A percentile compares a stretch with the other conserved stretches of the same genome.
These are phyloP conservation scores for Nephrotoma flavescens DNA, from an alignment of 2,888 invertebrate species.

Conservation along the genomic window DNA sequence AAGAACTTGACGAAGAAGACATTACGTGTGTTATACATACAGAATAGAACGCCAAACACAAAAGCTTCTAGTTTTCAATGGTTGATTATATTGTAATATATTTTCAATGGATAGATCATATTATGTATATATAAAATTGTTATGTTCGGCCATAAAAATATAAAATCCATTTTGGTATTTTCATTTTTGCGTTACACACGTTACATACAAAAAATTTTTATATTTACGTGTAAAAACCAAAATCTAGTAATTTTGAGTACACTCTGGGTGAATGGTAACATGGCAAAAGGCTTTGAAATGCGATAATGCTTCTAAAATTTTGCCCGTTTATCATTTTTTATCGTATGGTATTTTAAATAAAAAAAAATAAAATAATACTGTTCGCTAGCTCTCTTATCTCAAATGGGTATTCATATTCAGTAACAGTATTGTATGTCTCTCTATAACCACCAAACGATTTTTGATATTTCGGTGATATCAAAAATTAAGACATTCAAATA, in stretches of 20 bases:
- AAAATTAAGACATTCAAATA: not conserved
- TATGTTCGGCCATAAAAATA: not conserved
- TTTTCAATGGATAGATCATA: not conserved
- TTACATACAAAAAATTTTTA: not conserved
- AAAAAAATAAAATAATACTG: not conserved
- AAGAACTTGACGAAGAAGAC: not conserved
- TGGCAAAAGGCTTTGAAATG: not conserved
- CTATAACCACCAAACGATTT: not conserved
- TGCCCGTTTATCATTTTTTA: not conserved
- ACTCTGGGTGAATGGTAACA: not conserved
- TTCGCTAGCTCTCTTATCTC: not conserved
- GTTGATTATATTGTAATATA: not conserved
- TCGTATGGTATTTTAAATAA: not conserved
- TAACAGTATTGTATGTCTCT: not conserved
- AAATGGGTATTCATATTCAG: not conserved
- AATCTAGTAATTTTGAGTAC: not conserved
- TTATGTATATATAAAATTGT: not conserved
- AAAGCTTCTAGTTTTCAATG: not conserved
- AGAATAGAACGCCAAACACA: not conserved
- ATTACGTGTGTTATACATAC: not conserved
- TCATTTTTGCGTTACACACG: not conserved
- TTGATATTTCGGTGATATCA: not conserved
- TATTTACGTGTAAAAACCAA: not conserved
- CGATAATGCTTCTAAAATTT: not conserved
- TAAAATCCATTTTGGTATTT: not conserved